Base-by-base conservation (phyloP, 2,888 invertebrate species). In the Galeruca laticollis region DNA sequence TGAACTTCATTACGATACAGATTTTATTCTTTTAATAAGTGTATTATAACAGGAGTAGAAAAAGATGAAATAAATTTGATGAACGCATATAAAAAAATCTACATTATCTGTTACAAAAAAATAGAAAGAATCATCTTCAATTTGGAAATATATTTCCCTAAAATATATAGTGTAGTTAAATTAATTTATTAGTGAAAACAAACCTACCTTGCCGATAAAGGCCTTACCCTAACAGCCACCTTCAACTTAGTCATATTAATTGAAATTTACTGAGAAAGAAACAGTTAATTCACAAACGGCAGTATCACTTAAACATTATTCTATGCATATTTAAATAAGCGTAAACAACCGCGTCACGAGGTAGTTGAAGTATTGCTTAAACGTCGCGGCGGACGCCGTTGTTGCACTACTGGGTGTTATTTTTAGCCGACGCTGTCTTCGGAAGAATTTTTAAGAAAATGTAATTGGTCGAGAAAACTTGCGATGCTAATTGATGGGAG, bases 221-320 rank as follows among this genome's bases (percentile, higher is more conserved):
- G 91, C 75, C 91, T 86, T 33, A 91, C 88, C 77, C 91, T 86
- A 62, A 91, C 88, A 18, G 89, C 90, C 78, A 91, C 88, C 82
- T 90, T 91, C 63, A 91, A 89, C 76, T 88, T 73, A 26, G 73
- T 72, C 75, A 75, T 75, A 15, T 60, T 67, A 33, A 15, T 15
- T 35, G n/a, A 49, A 37, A 31, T 40, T 26, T 31, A 3, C 15
- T 2, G 1, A n/a, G n/a, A 33, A 26, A 20, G n/a, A 43, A 40
- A 37, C 21, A 47, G 15, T 21, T 33, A 47, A 59, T 40, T 37
- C 43, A 35, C 20, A 10, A 43, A 21, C 33, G 31, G 15, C 43
- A 26, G 11, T n/a, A 33, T 56, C 54, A 52, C 61, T 26, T 18
- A 21, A 61, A 51, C 52, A 43, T 56, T 40, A 31, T 56, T 13